These are phyloP conservation scores for Hoplodrina ambigua DNA, from an alignment of 2,888 invertebrate species.

Conservation along the genomic window DNA sequence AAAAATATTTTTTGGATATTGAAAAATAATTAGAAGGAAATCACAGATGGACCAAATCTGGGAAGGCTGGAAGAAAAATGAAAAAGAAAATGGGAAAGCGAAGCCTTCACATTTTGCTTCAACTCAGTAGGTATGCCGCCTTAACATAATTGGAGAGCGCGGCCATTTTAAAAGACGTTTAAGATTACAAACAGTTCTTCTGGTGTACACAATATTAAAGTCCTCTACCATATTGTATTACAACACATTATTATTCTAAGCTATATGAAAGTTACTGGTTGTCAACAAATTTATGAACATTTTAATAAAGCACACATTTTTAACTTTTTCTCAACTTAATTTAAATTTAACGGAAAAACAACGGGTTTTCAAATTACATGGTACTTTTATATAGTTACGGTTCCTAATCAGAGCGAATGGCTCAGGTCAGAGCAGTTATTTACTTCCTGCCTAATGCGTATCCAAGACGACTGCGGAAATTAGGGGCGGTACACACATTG, in stretches of 20 bases:
- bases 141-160: conserved; percentile 23
- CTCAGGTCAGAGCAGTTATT: conserved; percentile 42
- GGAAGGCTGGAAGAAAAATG: neutral
- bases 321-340: too few relatives aligned
- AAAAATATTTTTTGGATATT: conserved; percentile 4
- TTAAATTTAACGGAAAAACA: neutral
- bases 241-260: conserved; percentile 41
- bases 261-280: neutral
- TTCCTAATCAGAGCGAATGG: conserved; percentile 27
- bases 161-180: conserved; percentile 11
- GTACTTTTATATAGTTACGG: conserved; percentile 12
- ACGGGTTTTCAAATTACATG: neutral
- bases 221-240: conserved; percentile 48
- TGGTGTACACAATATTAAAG: conserved; percentile 29
- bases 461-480: conserved; percentile 70
- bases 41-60: neutral
- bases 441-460: conserved; percentile 57
- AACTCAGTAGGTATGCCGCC: neutral
- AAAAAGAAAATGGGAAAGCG: neutral
- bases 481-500: conserved; percentile 64
- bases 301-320: too few relatives aligned
- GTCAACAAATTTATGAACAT: neutral
- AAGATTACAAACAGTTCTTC: conserved; percentile 5
- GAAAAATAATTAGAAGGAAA: neutral
- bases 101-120: neutral